Conservation (phyloP, 2,797 vertebrate genomes). For the Spondyliosoma cantharus region DNA sequence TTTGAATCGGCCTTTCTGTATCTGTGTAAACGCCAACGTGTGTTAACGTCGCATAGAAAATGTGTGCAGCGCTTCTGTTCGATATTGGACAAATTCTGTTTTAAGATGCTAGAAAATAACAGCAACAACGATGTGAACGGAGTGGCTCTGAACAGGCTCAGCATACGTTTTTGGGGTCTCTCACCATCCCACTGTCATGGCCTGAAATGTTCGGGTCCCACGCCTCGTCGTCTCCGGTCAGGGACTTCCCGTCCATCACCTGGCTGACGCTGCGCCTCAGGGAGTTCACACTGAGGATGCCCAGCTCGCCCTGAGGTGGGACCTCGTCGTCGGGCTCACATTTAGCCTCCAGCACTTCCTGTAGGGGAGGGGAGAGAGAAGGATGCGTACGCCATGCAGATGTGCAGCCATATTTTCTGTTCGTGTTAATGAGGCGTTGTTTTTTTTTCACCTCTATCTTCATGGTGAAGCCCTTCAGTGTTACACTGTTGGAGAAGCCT, state of each 20-base stretch:
- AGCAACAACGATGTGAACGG: not conserved
- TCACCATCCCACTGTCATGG: conserved; percentile 92
- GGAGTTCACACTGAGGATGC: conserved; percentile 76
- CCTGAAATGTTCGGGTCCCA: conserved; percentile 91
- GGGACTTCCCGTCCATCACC: conserved; percentile 87
- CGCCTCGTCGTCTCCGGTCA: conserved; percentile 79
- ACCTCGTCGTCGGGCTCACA: conserved; percentile 70
- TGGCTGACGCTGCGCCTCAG: conserved; percentile 94
- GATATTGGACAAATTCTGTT: not conserved
- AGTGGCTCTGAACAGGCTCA: conserved; percentile 9
- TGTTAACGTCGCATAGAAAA: not conserved
- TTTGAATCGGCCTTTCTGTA: not conserved
- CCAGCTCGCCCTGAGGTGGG: conserved; percentile 73
- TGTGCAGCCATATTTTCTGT: not conserved
- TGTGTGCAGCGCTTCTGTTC: not conserved
- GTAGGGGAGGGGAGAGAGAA: not conserved
- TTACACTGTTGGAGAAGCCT: conserved; percentile 90
- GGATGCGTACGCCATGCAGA: accelerated
- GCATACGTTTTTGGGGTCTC: conserved; percentile 60
- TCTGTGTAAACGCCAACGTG: not conserved
- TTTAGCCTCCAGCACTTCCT: conserved; percentile 90
- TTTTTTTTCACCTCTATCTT: conserved; percentile 89
- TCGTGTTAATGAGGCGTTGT: not conserved
- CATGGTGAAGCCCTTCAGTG: conserved; percentile 93
- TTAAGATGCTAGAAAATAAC: not conserved